Base-by-base conservation (phyloP, 2,888 invertebrate genomes). In the Germaria angustata region DNA sequence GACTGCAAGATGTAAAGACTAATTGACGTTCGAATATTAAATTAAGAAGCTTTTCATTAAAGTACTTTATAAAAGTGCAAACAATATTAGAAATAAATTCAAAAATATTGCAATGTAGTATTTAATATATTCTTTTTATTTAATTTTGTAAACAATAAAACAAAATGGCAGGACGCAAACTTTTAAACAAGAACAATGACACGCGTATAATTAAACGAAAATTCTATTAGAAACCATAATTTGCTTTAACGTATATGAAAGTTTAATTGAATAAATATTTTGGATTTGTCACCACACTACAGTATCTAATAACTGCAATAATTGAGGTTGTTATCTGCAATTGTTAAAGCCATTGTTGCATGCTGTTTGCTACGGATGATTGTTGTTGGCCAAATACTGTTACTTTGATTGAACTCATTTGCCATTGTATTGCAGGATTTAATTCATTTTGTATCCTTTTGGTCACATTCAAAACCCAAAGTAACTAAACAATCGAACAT, bases 301-400 rank as follows among this genome's bases (percentile, higher is more conserved):
- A 57, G 59, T 66, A 61, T 66, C 39, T 44, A 76, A 59, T 68
- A 68, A 76, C n/a, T 49, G 57, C 13, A 39, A 68, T 68, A 59
- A 76, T 49, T 72, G 71, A 66, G 81, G 77, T 77, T 66, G 32
- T 72, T 77, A 59, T 75, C 65, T 53, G 59, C 59, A 81, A 76
- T 76, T 81, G 68, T 71, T 69, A 57, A 65, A 32, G 36, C 20
- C 63, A 73, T 69, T 75, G 34, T 53, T 59, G 51, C 49, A 39
- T 66, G 61, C n/a, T 36, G 59, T 51, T 24, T 55, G 36, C 9
- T 20, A 11, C 34, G 32, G 36, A 66, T 36, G 36, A 34, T 69
- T 61, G 34, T 61, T 61, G n/a, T 59, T 53, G 59, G 53, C 53
- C 8, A 55, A 78, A 46, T 20, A 55, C 53, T 46, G 46, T 63